Percentiles rank a stretch among this genome's conserved stretches.
These are phyloP conservation scores for Narcine bancroftii DNA, from an alignment of 2,113 vertebrate genomes.

Conservation along the genomic window DNA sequence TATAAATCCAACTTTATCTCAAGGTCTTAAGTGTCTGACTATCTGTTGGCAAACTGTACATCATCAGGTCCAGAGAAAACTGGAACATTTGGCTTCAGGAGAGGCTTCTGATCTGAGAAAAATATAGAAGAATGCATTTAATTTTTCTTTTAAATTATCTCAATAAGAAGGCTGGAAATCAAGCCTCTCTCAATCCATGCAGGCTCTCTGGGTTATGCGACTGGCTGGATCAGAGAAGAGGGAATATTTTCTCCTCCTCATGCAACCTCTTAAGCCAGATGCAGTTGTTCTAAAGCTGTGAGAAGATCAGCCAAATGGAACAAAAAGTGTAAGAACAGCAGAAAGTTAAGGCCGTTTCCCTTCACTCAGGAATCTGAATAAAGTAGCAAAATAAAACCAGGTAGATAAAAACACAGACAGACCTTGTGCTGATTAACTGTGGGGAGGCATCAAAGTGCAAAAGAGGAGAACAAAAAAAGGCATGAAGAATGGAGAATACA, in stretches of 20 bases:
- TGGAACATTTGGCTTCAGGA: not conserved
- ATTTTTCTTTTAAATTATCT: not conserved
- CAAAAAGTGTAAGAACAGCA: not conserved
- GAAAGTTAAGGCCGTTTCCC: not conserved
- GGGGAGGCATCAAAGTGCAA: not conserved
- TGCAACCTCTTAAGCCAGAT: not conserved
- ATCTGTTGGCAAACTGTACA: not conserved
- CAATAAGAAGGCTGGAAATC: not conserved
- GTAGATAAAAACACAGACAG: too few species aligned
- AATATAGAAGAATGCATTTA: not conserved
- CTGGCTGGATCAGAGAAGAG: not conserved
- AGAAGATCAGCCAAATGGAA: not conserved
- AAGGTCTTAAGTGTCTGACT: not conserved
- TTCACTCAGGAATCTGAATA: not conserved
- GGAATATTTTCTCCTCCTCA: not conserved
- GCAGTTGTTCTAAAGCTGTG: not conserved
- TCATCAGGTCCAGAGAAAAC: not conserved
- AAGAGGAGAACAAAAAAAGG: not conserved
- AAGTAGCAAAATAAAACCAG: not conserved
- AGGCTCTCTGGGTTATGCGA: not conserved
- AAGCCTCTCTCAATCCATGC: not conserved
- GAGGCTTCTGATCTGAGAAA: not conserved
- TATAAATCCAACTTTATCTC: not conserved
- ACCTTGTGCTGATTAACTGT: not conserved
- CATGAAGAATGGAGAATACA: not conserved